Evolutionary conservation across 2,797 vertebrate species (phyloP).

Genomic region (Sorex maritimensis): DNA sequence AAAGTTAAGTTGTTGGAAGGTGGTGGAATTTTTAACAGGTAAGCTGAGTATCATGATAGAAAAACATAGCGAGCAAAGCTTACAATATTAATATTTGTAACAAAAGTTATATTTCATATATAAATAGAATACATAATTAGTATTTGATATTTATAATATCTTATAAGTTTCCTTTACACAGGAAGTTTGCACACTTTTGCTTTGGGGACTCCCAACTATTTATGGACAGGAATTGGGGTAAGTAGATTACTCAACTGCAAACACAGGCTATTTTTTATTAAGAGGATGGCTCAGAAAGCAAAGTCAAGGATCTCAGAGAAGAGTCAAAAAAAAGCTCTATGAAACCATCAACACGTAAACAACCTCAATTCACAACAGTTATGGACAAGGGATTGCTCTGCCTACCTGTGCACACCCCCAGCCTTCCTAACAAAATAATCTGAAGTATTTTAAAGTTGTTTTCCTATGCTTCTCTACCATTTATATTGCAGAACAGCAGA

Average conservation of each 20-base stretch:
- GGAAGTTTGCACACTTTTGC: not conserved
- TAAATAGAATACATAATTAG: too few species aligned
- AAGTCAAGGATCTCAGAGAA: not conserved
- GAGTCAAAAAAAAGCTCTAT: constrained; percentile 7
- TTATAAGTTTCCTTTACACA: not conserved
- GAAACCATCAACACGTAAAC: constrained; percentile 22
- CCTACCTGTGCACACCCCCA: not conserved
- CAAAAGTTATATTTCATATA: too few species aligned
- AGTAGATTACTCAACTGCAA: not conserved
- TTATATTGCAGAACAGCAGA: not conserved
- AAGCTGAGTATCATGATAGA: constrained; percentile 25
- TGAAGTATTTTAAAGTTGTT: constrained; percentile 3
- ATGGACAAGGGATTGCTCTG: not conserved
- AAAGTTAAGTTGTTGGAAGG: not conserved
- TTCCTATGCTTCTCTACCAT: not conserved
- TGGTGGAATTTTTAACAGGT: constrained; percentile 43
- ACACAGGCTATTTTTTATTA: not conserved
- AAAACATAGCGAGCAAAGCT: not conserved
- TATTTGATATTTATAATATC: too few species aligned
- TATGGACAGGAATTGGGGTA: not conserved
- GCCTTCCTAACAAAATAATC: not conserved
- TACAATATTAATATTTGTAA: too few species aligned
- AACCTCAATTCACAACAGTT: constrained; percentile 40
- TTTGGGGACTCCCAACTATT: constrained; percentile 2
- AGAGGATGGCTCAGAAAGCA: not conserved